Conservation (phyloP, 2,113 vertebrate genomes). For the Dinomys branickii region DNA sequence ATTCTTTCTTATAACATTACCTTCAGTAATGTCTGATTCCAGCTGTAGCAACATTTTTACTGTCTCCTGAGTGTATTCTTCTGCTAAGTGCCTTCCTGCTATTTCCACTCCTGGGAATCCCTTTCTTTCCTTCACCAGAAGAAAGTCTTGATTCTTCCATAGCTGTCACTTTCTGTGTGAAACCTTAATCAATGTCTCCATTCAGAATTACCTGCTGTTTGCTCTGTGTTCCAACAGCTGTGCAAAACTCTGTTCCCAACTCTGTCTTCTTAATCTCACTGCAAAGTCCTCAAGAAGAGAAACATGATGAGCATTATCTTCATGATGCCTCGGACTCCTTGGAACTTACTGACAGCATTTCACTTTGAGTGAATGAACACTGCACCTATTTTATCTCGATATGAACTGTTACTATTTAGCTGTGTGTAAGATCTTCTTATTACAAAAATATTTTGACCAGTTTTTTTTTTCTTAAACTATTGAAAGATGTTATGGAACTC, state of each 20-base stretch:
- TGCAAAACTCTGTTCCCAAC: constrained; percentile 24
- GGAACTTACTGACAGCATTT: constrained; percentile 25
- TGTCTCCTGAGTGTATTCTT: background rate
- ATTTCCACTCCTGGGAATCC: background rate
- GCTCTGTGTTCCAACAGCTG: constrained; percentile 4
- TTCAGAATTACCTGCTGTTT: constrained; percentile 12
- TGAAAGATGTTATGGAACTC: background rate
- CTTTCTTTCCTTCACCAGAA: background rate
- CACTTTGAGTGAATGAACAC: background rate
- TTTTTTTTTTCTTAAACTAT: background rate
- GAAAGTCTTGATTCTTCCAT: background rate
- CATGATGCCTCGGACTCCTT: background rate
- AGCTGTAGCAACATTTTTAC: background rate
- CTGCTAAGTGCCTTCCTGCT: background rate
- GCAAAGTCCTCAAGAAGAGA: constrained; percentile 44
- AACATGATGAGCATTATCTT: background rate
- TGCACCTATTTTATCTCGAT: background rate
- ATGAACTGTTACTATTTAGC: background rate
- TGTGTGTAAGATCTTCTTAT: background rate
- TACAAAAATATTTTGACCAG: constrained; percentile 31
- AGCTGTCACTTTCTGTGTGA: background rate
- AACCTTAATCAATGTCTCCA: constrained; percentile 10
- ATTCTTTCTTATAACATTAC: background rate
- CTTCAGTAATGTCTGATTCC: background rate
- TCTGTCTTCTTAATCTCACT: background rate